These are phyloP conservation scores for Pogoniulus pusillus DNA, from an alignment of 2,797 vertebrate species.

Conservation along the genomic window DNA sequence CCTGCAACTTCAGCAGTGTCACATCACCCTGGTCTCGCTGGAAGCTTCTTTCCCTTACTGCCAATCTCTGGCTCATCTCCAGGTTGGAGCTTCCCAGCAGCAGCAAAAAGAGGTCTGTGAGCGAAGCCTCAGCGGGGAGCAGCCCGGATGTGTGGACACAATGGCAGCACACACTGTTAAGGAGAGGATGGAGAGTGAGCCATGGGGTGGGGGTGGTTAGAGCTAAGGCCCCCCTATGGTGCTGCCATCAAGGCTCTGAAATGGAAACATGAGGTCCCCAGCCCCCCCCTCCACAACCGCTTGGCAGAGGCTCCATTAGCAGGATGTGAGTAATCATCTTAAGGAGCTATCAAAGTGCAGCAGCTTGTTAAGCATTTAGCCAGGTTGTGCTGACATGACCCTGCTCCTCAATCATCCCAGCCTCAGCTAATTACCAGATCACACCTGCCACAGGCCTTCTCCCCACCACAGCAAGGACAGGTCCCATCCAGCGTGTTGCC, in stretches of 20 bases:
- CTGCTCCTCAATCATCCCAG: slow-evolving; percentile 34
- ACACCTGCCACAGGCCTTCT: neutral
- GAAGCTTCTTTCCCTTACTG: neutral
- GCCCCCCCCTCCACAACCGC: neutral
- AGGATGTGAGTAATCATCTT: slow-evolving; percentile 47
- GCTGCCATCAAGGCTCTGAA: slow-evolving; percentile 16
- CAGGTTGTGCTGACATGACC: slow-evolving; percentile 45
- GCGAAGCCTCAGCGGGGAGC: neutral
- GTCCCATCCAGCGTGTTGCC: neutral
- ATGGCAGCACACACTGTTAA: neutral
- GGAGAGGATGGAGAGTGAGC: neutral
- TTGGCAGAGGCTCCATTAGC: slow-evolving; percentile 22
- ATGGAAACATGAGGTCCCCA: neutral
- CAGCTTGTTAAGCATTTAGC: slow-evolving; percentile 52
- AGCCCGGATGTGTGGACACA: neutral
- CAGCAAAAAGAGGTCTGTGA: neutral
- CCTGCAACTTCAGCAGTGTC: neutral
- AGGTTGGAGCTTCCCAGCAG: neutral
- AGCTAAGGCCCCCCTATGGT: slow-evolving; percentile 1
- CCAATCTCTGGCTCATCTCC: neutral
- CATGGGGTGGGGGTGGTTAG: neutral
- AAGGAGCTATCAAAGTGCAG: slow-evolving; percentile 27
- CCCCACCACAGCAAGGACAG: neutral
- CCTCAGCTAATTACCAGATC: neutral
- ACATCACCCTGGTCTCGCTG: neutral